Conservation (phyloP, 2,888 invertebrate genomes). For the Idaea straminata region DNA sequence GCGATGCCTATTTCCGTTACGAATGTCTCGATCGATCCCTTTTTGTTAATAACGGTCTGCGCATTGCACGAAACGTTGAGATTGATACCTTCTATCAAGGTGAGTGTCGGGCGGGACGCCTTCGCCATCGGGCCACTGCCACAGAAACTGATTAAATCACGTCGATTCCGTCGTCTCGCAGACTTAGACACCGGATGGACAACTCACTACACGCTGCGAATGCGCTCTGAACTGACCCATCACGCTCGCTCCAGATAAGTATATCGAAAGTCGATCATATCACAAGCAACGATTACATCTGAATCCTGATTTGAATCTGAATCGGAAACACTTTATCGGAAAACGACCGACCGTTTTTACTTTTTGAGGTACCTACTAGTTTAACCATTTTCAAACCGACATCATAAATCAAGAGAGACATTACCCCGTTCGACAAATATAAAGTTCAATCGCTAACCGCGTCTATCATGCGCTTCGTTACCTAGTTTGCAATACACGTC, state of each 20-base stretch:
- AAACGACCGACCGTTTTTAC: slow-evolving; percentile 9
- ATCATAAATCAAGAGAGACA: background rate
- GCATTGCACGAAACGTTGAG: slow-evolving; percentile 69
- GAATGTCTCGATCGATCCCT: slow-evolving; percentile 71
- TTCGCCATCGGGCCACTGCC: slow-evolving; percentile 43
- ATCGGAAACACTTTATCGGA: slow-evolving; percentile 17
- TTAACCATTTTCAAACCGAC: background rate
- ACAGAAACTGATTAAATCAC: slow-evolving; percentile 75
- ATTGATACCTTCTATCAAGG: slow-evolving; percentile 76
- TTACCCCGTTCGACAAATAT: slow-evolving; percentile 8
- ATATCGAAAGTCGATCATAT: slow-evolving; percentile 49
- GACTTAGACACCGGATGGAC: slow-evolving; percentile 42
- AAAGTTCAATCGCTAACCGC: slow-evolving; percentile 16
- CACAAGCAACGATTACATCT: slow-evolving; percentile 36
- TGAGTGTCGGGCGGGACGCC: slow-evolving; percentile 52
- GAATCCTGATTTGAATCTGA: background rate
- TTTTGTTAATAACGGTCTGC: slow-evolving; percentile 74
- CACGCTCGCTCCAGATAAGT: slow-evolving; percentile 64
- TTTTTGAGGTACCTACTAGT: background rate
- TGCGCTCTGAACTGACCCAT: slow-evolving; percentile 61
- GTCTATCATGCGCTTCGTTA: slow-evolving; percentile 17
- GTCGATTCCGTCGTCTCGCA: slow-evolving; percentile 61
- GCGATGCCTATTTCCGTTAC: slow-evolving; percentile 74
- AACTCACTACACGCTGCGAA: slow-evolving; percentile 48
- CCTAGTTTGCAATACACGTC: slow-evolving; percentile 27